phyloP scores from a whole-genome alignment of 1,140 invertebrate species.

The Cydia strobilella region DNA sequence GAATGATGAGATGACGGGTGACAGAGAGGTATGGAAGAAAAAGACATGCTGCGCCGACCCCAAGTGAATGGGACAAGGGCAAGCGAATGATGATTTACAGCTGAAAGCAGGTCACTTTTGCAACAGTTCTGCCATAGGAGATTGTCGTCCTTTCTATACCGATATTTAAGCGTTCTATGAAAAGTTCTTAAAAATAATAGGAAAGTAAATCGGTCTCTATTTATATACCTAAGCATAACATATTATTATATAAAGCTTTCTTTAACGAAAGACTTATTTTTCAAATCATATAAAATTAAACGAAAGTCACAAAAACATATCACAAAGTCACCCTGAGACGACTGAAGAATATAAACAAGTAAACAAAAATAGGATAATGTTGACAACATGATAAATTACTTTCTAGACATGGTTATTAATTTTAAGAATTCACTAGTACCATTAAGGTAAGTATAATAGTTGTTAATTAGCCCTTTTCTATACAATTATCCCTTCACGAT shows the following conservation, averaged over 20 bases:
- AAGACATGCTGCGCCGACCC: no score
- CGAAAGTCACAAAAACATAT: not conserved
- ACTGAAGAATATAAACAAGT: not conserved
- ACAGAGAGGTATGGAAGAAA: no score
- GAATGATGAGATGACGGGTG: no score
- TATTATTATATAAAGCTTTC: not conserved
- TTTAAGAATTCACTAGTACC: not conserved
- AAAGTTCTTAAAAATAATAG: no score
- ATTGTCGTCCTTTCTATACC: no score
- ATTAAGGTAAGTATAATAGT: not conserved
- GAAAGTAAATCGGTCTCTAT: not conserved
- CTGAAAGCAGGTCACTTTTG: no score
- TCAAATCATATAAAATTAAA: not conserved
- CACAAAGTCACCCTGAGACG: not conserved
- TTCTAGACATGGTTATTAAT: not conserved
- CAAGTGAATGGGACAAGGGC: no score
- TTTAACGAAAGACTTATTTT: not conserved
- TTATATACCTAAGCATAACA: not conserved
- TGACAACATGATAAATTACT: not conserved
- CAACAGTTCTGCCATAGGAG: no score
- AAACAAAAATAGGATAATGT: conserved; percentile 2
- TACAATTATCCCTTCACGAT: conserved; percentile 12
- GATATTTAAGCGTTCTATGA: no score
- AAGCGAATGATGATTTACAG: no score
- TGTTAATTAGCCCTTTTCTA: not conserved